Evolutionary conservation across 2,888 invertebrate genomes (phyloP), one percentile per base, ranked within the genome.

Genomic region (Tachina fera): DNA sequence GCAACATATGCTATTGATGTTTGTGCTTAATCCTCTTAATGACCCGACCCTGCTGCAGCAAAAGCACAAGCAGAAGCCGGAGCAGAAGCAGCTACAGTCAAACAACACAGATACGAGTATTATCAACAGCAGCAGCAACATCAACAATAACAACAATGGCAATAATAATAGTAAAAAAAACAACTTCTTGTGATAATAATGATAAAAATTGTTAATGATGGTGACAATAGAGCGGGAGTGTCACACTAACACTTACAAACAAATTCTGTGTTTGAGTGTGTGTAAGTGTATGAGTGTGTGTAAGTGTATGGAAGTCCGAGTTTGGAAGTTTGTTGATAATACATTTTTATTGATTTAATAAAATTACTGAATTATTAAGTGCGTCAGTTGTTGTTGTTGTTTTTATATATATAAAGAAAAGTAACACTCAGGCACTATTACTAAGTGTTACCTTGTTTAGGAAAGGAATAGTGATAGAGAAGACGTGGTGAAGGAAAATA

Each of bases 11-110:
- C 75, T 80, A 63, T 83, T 83, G 83, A 86, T 83, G 86, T 53
- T 72, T 67, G 67, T 86, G 83, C 83, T 83, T 83, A 83, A 83
- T 83, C 76, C 67, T 76, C 67, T 83, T 86, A 86, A 86, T 86
- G 83, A 79, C 75, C 83, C 79, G 83, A 79, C 75, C 83, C 79
- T 51, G 19, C 60, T 58, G 58, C 74, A 82, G 51, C 70, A 63
- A 47, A n/a, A 13, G 5, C 39, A 53, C n/a, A 56, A 39, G 31
- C 31, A 31, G 31, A 31, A 31, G 31, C 31, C 31, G 31, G 45
- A 67, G 10, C 22, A 31, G 16, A 22, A 61, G 39, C 19, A 53
- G 10, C 39, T 53, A 14, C 31, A 31, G 31, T 3, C 31, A 31
- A 31, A 2, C 31, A 31, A 61, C 61, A 75, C n/a, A 60, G 56